Conservation (phyloP, 1,140 invertebrate genomes). For the Bombyx mori region ASM3026992v2 NC_085110.1:16187001-16187500, state of each 20-base stretch:
- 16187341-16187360: constrained; percentile 3
- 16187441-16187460: constrained; percentile 14
- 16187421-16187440: constrained; percentile 16
- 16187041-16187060: no score
- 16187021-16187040: no score
- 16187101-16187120: no score
- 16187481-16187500: constrained; percentile 32
- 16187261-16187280: not conserved
- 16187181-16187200: no score
- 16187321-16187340: constrained; percentile 6
- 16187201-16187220: no score
- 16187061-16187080: no score
- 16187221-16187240: not conserved
- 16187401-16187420: constrained; percentile 13
- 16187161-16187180: no score
- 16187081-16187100: no score
- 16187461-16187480: constrained; percentile 25
- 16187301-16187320: constrained; percentile 9
- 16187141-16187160: no score
- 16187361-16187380: constrained; percentile 17
- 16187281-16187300: constrained; percentile 5
- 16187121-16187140: no score
- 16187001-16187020: no score
- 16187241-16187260: not conserved
- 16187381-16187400: constrained; percentile 12